Evolutionary conservation across 1,140 invertebrate species (phyloP), one percentile per base, ranked within the genome.

Genomic region (Galendromus occidentalis): DNA sequence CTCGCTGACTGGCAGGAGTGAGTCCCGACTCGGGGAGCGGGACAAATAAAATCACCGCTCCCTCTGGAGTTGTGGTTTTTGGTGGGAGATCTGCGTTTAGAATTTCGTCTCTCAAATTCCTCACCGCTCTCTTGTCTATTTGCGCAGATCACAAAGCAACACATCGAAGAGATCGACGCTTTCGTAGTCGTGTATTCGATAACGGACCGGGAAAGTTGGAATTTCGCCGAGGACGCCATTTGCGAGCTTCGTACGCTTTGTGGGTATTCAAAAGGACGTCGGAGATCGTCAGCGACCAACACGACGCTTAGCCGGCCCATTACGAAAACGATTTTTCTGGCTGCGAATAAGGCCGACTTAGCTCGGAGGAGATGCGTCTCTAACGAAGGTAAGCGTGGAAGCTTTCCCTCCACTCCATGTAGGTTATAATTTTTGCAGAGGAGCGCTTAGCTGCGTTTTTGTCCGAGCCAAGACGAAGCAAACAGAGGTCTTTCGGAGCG

Each of bases 341-440:
- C 51, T 6, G 51, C 51, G 22, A 59, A 59, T 22, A 59, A 59
- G 51, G 51, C 51, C 51, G 51, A 59, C 33, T 33, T 59, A n/a
- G 51, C 51, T 25, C 14, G 51, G 20, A 59, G 33, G 25, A 59
- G 51, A 59, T 59, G 51, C 51, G 51, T 59, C 2, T 59, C 51
- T 17, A 59, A 25, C 25, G 51, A 59, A 59, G 51, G 51, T 59
- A 25, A 59, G 51, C 12, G 14, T 29, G 33, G 33, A 39, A 39
- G 33, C 33, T 39, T 9, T 39, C 33, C 33, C 4, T 39, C 33
- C 9, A 9, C 33, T 9, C 4, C 4, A 39, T 39, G 33, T 39
- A 39, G 33, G 33, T 39, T 9, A 39, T 4, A 9, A 39, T 39
- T 39, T 39, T 39, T 39, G 33, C 33, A 39, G 4, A 39, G 9